phyloP scores from a whole-genome alignment of 2,113 vertebrate genomes.

The Trinectes maculatus region DNA sequence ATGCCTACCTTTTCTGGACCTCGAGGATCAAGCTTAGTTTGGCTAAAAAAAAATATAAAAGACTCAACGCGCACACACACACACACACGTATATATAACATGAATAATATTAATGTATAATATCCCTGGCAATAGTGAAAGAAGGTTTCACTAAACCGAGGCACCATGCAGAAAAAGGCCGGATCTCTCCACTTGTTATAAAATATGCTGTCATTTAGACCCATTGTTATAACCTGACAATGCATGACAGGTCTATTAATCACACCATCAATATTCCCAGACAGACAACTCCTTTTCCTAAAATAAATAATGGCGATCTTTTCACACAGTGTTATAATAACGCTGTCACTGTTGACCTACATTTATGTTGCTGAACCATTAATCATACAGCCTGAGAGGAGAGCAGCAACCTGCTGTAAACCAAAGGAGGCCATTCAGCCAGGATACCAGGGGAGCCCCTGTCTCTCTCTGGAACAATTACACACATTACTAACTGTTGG shows the following conservation, averaged over 20 bases:
- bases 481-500: conserved; percentile 48
- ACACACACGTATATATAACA: too few species aligned
- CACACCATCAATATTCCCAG: conserved; percentile 21
- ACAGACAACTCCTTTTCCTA: conserved; percentile 45
- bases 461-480: conserved; percentile 53
- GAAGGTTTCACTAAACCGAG: background rate
- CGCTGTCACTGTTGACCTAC: conserved; percentile 73
- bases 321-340: conserved; percentile 66
- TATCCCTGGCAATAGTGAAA: background rate
- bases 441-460: conserved; percentile 39
- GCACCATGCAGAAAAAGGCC: too few species aligned
- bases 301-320: conserved; percentile 52
- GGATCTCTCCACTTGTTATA: conserved; percentile 12
- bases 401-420: conserved; percentile 70
- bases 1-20: conserved; percentile 3
- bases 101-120: too few species aligned
- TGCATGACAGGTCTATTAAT: conserved; percentile 23
- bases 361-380: conserved; percentile 77
- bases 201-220: conserved; percentile 16
- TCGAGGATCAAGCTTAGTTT: too few species aligned
- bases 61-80: too few species aligned
- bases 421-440: conserved; percentile 70
- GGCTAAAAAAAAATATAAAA: too few species aligned
- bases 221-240: conserved; percentile 24
- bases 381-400: conserved; percentile 72